Evolutionary conservation across 64 coral and sea anemone genomes (phyloP), one percentile per base, ranked within the genome.

Genomic region (Pocillopora verrucosa): DNA sequence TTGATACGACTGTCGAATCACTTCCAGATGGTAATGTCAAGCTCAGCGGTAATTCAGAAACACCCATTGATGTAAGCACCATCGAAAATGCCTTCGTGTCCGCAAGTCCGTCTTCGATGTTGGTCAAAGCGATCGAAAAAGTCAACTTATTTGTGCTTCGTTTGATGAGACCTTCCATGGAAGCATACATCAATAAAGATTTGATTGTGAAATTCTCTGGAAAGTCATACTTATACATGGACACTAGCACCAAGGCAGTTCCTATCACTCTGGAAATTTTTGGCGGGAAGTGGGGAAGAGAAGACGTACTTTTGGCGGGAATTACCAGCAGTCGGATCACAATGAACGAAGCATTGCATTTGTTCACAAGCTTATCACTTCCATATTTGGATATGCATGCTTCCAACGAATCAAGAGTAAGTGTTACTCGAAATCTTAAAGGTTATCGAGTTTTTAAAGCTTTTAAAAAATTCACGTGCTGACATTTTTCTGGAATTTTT

Each of bases 191-290:
- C 2, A 85, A 75, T 13, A 91, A 90, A 16, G 84, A 92, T 13
- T 24, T 98, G 24, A 88, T 73, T 57, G 93, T 88, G 3, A 94
- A 95, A 45, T 98, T 98, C 59, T 73, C 84, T 24, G 96, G 96
- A 75, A 59, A 34, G 26, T 76, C 93, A 11, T 98, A 90, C 36
- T 87, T 92, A 51, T 51, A 51, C 7, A 4, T 51, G 7, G 41
- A 51, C 41, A 51, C 41, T 30, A 74, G 83, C 26, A 65, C 37
- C 35, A 85, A 83, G 13, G 91, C 90, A 0, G 70, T 65, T 56
- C 87, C 96, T 0, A 87, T 78, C 6, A 75, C 19, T 19, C 72
- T 96, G 4, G 96, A 98, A 59, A 88, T 98, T 45, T 93, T 95
- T 41, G 90, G 75, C 25, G 93, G 96, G 6, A 98, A 91, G 26